These are phyloP conservation scores for Gymnocephalus cernua DNA, from an alignment of 2,113 vertebrate species.

Conservation along the genomic window DNA sequence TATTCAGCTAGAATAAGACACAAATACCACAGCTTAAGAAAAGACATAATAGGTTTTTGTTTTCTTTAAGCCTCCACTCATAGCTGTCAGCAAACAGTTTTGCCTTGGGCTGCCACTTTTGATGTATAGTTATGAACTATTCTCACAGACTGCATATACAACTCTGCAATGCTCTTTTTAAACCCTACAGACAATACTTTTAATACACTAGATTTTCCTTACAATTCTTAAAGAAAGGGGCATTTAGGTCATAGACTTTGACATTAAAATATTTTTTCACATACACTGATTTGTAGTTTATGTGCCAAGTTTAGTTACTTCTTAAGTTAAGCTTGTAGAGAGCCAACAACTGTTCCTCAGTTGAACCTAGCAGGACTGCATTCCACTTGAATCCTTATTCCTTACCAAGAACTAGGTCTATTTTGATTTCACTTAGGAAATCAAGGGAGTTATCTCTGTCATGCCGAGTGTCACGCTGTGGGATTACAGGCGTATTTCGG, in stretches of 20 bases:
- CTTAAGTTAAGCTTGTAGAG: neutral
- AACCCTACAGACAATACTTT: neutral
- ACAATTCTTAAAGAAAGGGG: neutral
- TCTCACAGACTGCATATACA: constrained; percentile 19
- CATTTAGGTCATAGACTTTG: neutral
- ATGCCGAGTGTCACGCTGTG: constrained; percentile 66
- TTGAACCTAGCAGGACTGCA: constrained; percentile 10
- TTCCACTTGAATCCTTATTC: constrained; percentile 60
- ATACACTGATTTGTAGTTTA: neutral
- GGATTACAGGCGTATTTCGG: constrained; percentile 81
- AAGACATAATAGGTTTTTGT: constrained; percentile 59
- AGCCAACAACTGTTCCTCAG: neutral
- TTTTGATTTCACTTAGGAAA: constrained; percentile 75
- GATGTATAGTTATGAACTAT: neutral
- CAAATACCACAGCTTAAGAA: constrained; percentile 33
- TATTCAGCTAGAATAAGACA: constrained; percentile 18
- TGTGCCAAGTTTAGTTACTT: neutral
- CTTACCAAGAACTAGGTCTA: constrained; percentile 78
- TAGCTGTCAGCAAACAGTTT: constrained; percentile 43
- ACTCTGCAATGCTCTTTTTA: constrained; percentile 3
- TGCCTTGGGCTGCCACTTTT: neutral
- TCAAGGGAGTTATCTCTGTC: constrained; percentile 63
- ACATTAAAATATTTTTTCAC: neutral
- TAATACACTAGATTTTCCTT: neutral
- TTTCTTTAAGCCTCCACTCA: constrained; percentile 43